phyloP scores from a whole-genome alignment of 1,140 invertebrate genomes.

The Anastatus disparis region DNA sequence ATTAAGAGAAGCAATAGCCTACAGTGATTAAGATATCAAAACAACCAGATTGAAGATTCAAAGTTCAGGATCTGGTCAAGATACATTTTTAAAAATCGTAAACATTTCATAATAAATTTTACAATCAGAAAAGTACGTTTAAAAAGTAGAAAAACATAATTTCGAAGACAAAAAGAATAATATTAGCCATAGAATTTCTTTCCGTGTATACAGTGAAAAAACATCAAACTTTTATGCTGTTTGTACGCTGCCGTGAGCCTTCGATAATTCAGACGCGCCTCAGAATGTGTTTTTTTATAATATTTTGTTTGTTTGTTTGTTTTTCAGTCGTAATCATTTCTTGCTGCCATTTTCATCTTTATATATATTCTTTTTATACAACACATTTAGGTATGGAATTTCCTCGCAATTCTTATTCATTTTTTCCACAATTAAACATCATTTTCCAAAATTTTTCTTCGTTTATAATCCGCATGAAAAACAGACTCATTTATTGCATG shows the following conservation, averaged over 20 bases:
- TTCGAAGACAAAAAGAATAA: no score
- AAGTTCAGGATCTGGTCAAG: no score
- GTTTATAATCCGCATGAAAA: background rate
- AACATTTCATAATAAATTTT: no score
- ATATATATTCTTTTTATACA: background rate
- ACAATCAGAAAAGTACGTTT: no score
- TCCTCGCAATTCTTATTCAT: background rate
- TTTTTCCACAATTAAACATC: background rate
- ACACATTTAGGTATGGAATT: background rate
- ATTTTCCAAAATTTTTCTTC: background rate
- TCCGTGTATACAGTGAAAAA: conserved; percentile 41
- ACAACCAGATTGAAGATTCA: no score
- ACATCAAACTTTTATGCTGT: conserved; percentile 50
- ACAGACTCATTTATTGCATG: conserved; percentile 29
- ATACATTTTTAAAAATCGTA: no score
- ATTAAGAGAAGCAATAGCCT: no score
- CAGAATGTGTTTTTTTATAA: background rate
- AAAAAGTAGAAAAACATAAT: no score
- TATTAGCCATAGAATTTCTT: no score
- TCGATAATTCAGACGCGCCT: conserved; percentile 41
- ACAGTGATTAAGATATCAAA: no score
- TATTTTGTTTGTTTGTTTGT: no score
- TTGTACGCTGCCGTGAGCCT: conserved; percentile 53
- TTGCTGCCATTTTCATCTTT: background rate
- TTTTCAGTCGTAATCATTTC: background rate